These are phyloP conservation scores for Epinephelus fuscoguttatus DNA, from an alignment of 2,113 vertebrate species.

Conservation along the genomic window DNA sequence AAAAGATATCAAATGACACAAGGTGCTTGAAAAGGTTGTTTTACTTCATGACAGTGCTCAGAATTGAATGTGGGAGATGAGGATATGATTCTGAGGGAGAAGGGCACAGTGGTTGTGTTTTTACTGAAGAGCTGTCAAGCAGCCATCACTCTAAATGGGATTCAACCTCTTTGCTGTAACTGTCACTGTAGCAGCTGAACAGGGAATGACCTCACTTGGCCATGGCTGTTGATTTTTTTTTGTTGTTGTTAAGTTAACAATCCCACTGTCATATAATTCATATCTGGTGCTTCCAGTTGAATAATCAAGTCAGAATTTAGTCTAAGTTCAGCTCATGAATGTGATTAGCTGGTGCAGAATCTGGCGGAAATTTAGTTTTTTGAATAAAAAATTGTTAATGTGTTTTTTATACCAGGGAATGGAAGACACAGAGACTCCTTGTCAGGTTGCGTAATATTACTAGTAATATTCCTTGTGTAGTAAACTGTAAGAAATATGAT, in stretches of 20 bases:
- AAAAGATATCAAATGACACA: not conserved
- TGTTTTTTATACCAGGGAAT: too few species aligned
- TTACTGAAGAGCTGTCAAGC: slow-evolving; percentile 55
- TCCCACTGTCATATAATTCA: slow-evolving; percentile 36
- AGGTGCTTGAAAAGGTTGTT: not conserved
- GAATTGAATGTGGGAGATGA: not conserved
- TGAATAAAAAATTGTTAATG: too few species aligned
- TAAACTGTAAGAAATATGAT: not conserved
- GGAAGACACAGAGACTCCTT: too few species aligned
- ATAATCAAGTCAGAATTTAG: slow-evolving; percentile 12
- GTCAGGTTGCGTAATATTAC: too few species aligned
- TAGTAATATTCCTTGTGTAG: not conserved
- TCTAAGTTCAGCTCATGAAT: slow-evolving; percentile 31
- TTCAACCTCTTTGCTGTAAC: slow-evolving; percentile 54
- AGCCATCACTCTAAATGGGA: slow-evolving; percentile 57
- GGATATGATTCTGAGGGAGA: not conserved
- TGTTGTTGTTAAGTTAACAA: slow-evolving; percentile 21
- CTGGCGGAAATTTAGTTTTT: not conserved
- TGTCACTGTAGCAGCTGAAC: slow-evolving; percentile 54
- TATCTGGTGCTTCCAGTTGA: slow-evolving; percentile 18
- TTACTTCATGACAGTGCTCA: not conserved
- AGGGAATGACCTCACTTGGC: slow-evolving; percentile 44
- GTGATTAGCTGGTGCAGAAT: not conserved
- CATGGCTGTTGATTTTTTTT: slow-evolving; percentile 15
- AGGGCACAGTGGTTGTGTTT: slow-evolving; percentile 3